Conservation (phyloP, 2,797 vertebrate genomes). For the Valencia hispanica region DNA sequence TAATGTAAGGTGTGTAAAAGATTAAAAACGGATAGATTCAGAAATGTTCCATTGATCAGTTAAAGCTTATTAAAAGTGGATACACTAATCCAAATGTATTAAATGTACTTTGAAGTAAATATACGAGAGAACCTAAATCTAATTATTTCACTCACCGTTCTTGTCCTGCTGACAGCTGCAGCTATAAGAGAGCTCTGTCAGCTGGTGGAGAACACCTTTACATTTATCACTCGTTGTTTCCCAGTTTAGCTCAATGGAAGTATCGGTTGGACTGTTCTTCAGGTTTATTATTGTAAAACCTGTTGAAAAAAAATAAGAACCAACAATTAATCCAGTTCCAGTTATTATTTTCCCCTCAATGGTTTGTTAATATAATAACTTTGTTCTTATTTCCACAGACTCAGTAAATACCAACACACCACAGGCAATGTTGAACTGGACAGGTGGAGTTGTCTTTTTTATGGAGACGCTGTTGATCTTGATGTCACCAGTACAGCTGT, state of each 20-base stretch:
- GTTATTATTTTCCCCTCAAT: not conserved
- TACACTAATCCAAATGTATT: not conserved
- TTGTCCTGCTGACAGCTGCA: slow-evolving; percentile 24
- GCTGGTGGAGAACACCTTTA: fast-evolving
- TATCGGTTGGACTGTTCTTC: fast-evolving
- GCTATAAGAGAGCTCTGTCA: fast-evolving
- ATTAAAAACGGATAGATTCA: not conserved
- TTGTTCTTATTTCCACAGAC: not conserved
- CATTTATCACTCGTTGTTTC: fast-evolving
- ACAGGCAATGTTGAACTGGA: not conserved
- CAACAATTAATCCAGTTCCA: not conserved
- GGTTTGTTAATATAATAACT: not conserved
- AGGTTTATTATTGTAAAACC: fast-evolving
- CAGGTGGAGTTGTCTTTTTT: fast-evolving
- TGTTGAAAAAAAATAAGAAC: slow-evolving; percentile 45
- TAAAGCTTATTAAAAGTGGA: not conserved
- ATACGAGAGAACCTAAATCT: too few relatives aligned
- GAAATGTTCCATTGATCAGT: not conserved
- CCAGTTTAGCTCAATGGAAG: not conserved
- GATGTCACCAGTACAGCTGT: slow-evolving; percentile 37
- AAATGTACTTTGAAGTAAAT: not conserved
- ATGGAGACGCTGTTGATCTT: fast-evolving
- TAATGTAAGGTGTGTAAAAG: not conserved
- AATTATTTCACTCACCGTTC: not conserved
- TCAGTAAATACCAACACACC: slow-evolving; percentile 53